Percentiles rank a stretch among this genome's conserved stretches.
These are phyloP conservation scores for Manacus vitellinus DNA, from an alignment of 2,113 vertebrate species.

Conservation along the genomic window DNA sequence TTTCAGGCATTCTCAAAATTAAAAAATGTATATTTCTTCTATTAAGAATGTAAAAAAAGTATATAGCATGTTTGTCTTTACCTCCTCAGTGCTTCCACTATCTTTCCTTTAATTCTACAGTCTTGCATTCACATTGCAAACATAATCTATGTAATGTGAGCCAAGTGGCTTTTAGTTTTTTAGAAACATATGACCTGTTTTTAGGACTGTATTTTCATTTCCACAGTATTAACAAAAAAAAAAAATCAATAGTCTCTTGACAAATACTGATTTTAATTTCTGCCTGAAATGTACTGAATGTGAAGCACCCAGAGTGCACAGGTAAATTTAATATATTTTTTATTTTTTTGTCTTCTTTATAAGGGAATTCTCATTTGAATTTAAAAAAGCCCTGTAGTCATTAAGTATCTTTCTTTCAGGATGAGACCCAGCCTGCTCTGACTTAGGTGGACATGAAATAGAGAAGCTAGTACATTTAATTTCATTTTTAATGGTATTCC, in stretches of 20 bases:
- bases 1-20: neutral
- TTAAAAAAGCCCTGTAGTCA: neutral
- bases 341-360: neutral
- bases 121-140: neutral
- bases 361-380: neutral
- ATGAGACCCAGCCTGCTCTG: neutral
- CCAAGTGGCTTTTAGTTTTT: neutral
- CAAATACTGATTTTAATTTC: neutral
- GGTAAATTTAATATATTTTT: neutral
- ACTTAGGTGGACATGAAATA: slow-evolving; percentile 9
- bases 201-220: neutral
- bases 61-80: neutral
- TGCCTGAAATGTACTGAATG: neutral
- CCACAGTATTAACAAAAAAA: neutral
- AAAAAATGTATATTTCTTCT: neutral
- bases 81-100: neutral
- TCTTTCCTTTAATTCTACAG: neutral
- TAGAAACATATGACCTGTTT: neutral
- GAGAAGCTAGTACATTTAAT: neutral
- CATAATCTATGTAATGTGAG: neutral
- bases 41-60: neutral
- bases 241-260: neutral
- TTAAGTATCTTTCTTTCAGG: neutral
- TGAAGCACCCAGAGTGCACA: neutral
- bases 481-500: neutral